These are phyloP conservation scores for Thalassoma bifasciatum DNA, from an alignment of 2,113 vertebrate genomes.

Conservation along the genomic window DNA sequence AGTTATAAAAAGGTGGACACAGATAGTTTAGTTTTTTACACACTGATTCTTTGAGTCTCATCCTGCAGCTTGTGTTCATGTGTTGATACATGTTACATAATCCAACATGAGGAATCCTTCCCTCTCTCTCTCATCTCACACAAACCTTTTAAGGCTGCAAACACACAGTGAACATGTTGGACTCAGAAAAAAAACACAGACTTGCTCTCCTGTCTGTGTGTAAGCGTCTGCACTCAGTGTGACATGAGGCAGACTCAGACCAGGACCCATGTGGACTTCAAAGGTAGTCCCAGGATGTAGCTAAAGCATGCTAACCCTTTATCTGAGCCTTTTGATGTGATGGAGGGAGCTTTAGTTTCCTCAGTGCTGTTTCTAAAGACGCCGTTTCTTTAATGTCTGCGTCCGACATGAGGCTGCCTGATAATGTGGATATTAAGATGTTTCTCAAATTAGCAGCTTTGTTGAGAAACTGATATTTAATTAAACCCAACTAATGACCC, in stretches of 20 bases:
- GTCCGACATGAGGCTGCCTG: conserved; percentile 25
- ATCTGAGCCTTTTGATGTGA: conserved; percentile 74
- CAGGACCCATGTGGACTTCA: conserved; percentile 67
- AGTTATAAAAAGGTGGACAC: neutral
- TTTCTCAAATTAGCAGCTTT: conserved; percentile 37
- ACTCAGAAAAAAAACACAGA: conserved; percentile 57
- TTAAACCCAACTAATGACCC: conserved; percentile 1
- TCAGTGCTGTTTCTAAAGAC: conserved; percentile 17
- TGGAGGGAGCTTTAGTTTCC: conserved; percentile 50
- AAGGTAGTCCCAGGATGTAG: conserved; percentile 65
- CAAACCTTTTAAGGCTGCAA: conserved; percentile 67
- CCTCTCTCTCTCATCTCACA: conserved; percentile 44
- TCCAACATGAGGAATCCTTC: conserved; percentile 39
- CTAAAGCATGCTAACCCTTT: conserved; percentile 59
- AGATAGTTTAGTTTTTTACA: no score
- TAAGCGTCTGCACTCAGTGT: conserved; percentile 59
- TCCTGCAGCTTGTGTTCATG: conserved; percentile 23
- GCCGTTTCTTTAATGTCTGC: conserved; percentile 39
- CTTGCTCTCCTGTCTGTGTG: conserved; percentile 39
- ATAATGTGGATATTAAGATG: conserved; percentile 36
- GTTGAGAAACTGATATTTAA: conserved; percentile 28
- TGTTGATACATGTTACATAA: conserved; percentile 43
- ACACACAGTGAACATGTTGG: conserved; percentile 41
- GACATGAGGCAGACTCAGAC: conserved; percentile 71
- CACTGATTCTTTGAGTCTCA: neutral